A percentile compares a stretch with the other conserved stretches of the same genome.
Evolutionary conservation across 1,140 invertebrate genomes (phyloP).

Genomic region (Luehdorfia chinensis): DNA sequence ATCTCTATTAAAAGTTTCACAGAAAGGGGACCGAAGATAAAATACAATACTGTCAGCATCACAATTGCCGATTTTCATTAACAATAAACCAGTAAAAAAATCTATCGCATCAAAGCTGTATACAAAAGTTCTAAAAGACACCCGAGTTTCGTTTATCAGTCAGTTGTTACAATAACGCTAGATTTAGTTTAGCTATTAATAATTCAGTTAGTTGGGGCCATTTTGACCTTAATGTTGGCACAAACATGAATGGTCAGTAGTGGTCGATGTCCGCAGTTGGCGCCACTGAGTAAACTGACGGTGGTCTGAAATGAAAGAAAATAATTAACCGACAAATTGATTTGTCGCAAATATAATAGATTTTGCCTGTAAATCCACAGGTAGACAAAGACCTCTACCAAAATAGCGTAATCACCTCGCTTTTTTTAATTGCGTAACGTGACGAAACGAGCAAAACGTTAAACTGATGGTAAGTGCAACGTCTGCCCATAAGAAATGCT

Average conservation of each 20-base stretch:
- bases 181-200: constrained; percentile 13
- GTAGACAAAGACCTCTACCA: too few relatives aligned
- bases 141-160: constrained; percentile 37
- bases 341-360: too few relatives aligned
- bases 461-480: too few relatives aligned
- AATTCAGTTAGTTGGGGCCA: constrained; percentile 27
- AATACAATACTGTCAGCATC: constrained; percentile 24
- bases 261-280: constrained; percentile 57
- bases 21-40: too few relatives aligned
- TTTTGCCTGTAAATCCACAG: too few relatives aligned
- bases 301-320: constrained; percentile 49
- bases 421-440: too few relatives aligned
- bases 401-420: too few relatives aligned
- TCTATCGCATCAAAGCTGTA: constrained; percentile 15
- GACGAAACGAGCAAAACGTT: too few relatives aligned
- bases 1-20: too few relatives aligned
- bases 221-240: constrained; percentile 42
- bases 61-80: constrained; percentile 4
- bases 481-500: too few relatives aligned
- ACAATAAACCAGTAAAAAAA: constrained; percentile 21
- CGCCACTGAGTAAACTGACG: constrained; percentile 64
- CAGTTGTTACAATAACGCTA: constrained; percentile 23
- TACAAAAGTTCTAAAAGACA: constrained; percentile 29
- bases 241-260: constrained; percentile 54
- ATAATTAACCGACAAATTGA: too few relatives aligned